Conservation (phyloP, 2,113 vertebrate genomes). For the Triplophysa tibetana region DNA sequence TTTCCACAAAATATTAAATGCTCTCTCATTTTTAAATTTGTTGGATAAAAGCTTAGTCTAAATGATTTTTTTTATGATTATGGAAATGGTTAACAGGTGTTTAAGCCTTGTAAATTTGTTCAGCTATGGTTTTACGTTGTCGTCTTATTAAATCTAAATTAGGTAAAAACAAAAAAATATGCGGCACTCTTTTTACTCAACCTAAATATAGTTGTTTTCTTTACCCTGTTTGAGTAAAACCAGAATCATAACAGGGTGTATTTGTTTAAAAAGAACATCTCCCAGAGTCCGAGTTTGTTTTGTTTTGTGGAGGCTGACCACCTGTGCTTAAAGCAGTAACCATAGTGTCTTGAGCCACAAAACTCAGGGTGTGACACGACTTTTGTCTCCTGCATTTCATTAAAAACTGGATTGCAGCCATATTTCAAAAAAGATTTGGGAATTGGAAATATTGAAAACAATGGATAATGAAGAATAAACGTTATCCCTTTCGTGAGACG, state of each 20-base stretch:
- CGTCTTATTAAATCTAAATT: neutral
- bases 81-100: neutral
- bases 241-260: neutral
- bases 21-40: too few relatives aligned
- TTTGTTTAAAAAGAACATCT: conserved; percentile 11
- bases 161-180: neutral
- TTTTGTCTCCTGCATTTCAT: conserved; percentile 59
- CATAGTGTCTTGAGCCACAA: neutral
- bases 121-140: neutral
- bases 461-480: conserved; percentile 44
- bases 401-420: conserved; percentile 52
- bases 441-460: conserved; percentile 51
- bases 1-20: too few relatives aligned
- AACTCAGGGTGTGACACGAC: conserved; percentile 29
- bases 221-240: neutral
- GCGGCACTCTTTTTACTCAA: neutral
- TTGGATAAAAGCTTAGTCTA: too few relatives aligned
- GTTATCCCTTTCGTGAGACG: conserved; percentile 50
- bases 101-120: neutral
- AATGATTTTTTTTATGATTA: too few relatives aligned
- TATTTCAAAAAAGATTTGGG: conserved; percentile 25
- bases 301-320: conserved; percentile 37
- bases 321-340: conserved; percentile 30
- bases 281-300: conserved; percentile 27
- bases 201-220: neutral